Percentiles rank a stretch among this genome's conserved stretches.
phyloP scores from a whole-genome alignment of 1,140 invertebrate species.

The Grapholita molesta region DNA sequence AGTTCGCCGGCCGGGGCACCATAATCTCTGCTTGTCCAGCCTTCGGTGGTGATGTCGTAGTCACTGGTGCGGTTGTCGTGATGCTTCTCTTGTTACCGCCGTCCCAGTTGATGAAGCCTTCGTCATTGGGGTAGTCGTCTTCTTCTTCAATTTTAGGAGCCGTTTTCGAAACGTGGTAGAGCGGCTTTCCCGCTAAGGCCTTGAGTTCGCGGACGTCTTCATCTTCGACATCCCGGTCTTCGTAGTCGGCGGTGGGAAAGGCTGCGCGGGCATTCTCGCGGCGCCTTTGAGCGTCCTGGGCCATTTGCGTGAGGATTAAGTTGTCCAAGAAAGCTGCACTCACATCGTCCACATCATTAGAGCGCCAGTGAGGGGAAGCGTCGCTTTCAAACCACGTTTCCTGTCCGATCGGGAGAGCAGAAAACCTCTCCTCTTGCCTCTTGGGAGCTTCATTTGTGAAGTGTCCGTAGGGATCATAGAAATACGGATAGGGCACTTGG shows the following conservation, averaged over 20 bases:
- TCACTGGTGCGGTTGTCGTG: slow-evolving; percentile 45
- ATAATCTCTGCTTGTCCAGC: slow-evolving; percentile 81
- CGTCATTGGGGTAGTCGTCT: slow-evolving; percentile 67
- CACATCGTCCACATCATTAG: slow-evolving; percentile 76
- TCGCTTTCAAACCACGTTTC: slow-evolving; percentile 81
- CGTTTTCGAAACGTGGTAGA: slow-evolving; percentile 72
- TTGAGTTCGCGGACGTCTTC: slow-evolving; percentile 81
- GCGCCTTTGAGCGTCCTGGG: slow-evolving; percentile 76
- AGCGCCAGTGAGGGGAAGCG: slow-evolving; percentile 56
- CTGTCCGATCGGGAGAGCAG: slow-evolving; percentile 80
- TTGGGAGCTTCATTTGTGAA: slow-evolving; percentile 78
- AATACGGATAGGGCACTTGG: slow-evolving; percentile 76
- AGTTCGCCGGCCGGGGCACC: slow-evolving; percentile 78
- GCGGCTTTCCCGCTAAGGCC: slow-evolving; percentile 75
- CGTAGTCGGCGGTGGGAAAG: slow-evolving; percentile 67
- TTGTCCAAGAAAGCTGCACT: slow-evolving; percentile 82
- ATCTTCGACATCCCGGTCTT: slow-evolving; percentile 77
- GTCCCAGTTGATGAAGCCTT: slow-evolving; percentile 76
- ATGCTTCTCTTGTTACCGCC: slow-evolving; percentile 72
- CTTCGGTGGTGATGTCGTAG: slow-evolving; percentile 36
- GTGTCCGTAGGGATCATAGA: slow-evolving; percentile 77
- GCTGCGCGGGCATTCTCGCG: slow-evolving; percentile 61
- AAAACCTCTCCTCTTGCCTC: slow-evolving; percentile 74
- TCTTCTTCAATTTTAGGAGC: slow-evolving; percentile 59
- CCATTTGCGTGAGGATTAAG: slow-evolving; percentile 81